A percentile compares a stretch with the other conserved stretches of the same genome.
Conservation (phyloP, 2,113 vertebrate genomes). For the Triplophysa dalaica region DNA sequence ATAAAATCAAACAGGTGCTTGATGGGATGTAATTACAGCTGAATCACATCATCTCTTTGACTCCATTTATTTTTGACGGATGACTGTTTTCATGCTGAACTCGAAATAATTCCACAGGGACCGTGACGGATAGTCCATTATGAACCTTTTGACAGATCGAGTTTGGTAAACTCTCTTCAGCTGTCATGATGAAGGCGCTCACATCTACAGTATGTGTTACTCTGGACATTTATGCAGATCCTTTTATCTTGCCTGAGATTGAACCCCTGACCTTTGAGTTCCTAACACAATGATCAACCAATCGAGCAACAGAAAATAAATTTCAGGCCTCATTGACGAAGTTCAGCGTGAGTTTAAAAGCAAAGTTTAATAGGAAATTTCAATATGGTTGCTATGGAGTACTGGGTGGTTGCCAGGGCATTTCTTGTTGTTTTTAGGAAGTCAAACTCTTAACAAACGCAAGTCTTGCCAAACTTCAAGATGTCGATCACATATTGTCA, state of each 20-base stretch:
- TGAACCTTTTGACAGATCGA: neutral
- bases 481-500: slow-evolving; percentile 20
- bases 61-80: slow-evolving; percentile 1
- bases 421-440: too few species aligned
- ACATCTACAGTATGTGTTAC: neutral
- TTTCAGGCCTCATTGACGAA: too few species aligned
- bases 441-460: neutral
- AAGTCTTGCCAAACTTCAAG: neutral
- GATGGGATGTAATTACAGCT: slow-evolving; percentile 6
- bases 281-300: too few species aligned
- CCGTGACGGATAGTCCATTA: neutral
- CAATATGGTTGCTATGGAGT: too few species aligned
- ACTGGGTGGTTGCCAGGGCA: neutral
- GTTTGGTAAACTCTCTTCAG: slow-evolving; percentile 16
- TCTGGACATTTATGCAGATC: too few species aligned
- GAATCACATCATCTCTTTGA: slow-evolving; percentile 22
- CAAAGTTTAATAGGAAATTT: too few species aligned
- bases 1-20: slow-evolving; percentile 43
- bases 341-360: too few species aligned
- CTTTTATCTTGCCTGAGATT: too few species aligned
- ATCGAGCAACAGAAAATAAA: too few species aligned
- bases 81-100: neutral
- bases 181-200: neutral
- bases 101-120: neutral
- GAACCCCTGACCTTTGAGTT: too few species aligned